Evolutionary conservation across 2,113 vertebrate species (phyloP).

Genomic region (Caranx melampygus): DNA sequence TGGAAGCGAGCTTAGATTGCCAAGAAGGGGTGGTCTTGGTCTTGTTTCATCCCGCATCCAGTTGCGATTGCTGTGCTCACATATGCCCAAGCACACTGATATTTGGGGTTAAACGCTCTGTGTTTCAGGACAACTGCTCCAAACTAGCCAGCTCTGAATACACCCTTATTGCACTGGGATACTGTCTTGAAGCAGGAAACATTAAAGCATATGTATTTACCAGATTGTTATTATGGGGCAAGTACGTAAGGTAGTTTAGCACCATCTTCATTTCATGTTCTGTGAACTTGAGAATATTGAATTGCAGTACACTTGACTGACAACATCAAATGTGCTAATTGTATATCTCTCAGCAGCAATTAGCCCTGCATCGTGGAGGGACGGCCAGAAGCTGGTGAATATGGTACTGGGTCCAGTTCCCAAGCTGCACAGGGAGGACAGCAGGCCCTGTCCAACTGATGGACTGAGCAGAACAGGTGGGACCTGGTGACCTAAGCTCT

Average conservation of each 20-base stretch:
- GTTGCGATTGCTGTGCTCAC: too few species aligned
- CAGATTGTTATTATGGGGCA: not conserved
- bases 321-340: not conserved
- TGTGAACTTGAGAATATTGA: not conserved
- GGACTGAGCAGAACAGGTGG: conserved; percentile 81
- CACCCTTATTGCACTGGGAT: not conserved
- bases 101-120: too few species aligned
- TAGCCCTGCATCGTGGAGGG: conserved; percentile 92
- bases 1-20: too few species aligned
- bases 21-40: too few species aligned
- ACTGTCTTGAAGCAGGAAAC: not conserved
- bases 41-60: too few species aligned
- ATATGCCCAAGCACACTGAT: too few species aligned
- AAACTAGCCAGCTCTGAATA: too few species aligned
- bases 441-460: conserved; percentile 78
- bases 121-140: too few species aligned
- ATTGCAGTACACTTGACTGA: not conserved
- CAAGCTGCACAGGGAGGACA: conserved; percentile 80
- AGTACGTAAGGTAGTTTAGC: too few species aligned
- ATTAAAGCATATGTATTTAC: not conserved
- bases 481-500: conserved; percentile 67
- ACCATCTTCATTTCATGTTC: not conserved
- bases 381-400: conserved; percentile 93
- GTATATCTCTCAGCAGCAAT: conserved; percentile 75
- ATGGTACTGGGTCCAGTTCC: conserved; percentile 91